phyloP scores from a whole-genome alignment of 2,113 vertebrate genomes.

The Elgaria multicarinata region DNA sequence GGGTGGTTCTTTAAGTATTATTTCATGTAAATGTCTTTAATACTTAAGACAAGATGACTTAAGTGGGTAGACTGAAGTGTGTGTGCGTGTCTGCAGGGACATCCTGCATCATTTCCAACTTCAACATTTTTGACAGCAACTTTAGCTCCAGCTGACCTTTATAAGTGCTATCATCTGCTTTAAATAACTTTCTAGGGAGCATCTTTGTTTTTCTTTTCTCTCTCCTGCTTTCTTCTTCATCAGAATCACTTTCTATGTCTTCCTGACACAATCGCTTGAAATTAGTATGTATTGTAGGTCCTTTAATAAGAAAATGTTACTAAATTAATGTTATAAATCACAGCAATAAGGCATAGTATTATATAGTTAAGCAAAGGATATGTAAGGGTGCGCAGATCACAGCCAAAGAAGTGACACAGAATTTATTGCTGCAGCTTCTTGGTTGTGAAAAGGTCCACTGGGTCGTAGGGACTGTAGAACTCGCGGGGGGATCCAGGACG shows the following conservation, averaged over 20 bases:
- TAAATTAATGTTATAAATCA: not conserved
- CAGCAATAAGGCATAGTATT: not conserved
- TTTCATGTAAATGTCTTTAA: not conserved
- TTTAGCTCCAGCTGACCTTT: constrained; percentile 67
- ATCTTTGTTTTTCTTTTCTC: constrained; percentile 51
- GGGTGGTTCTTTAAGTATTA: not conserved
- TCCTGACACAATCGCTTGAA: constrained; percentile 66
- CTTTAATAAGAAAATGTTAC: constrained; percentile 62
- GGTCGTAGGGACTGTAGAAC: too few species aligned
- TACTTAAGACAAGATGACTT: not conserved
- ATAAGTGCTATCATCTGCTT: constrained; percentile 39
- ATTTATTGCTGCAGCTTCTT: not conserved
- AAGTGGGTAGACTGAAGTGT: not conserved
- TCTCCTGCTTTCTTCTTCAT: constrained; percentile 54
- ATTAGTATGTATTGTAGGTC: constrained; percentile 35
- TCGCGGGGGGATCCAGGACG: too few species aligned
- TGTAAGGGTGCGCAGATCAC: not conserved
- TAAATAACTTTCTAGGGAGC: constrained; percentile 71
- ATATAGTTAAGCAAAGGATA: not conserved
- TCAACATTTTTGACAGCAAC: not conserved
- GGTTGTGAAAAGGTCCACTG: not conserved
- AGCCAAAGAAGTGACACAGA: not conserved
- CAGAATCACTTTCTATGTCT: constrained; percentile 53
- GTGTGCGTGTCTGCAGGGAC: not conserved
- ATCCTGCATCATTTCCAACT: not conserved